Percentiles rank a stretch among this genome's conserved stretches.
phyloP scores from a whole-genome alignment of 1,140 invertebrate species.

The Drosophila arizonae region DNA sequence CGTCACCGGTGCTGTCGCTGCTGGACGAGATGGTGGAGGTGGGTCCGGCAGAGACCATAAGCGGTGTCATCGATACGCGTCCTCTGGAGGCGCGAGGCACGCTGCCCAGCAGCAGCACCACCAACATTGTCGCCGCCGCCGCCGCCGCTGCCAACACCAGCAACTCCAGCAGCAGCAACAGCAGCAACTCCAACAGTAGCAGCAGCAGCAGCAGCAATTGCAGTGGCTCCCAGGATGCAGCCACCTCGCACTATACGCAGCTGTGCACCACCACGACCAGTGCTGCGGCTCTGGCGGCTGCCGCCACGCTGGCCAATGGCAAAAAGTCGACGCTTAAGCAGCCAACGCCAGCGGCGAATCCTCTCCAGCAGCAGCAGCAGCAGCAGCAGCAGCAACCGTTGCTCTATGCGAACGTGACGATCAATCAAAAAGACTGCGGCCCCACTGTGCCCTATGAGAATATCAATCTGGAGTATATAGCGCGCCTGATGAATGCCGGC shows the following conservation, averaged over 20 bases:
- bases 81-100: constrained; percentile 77
- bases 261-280: constrained; percentile 70
- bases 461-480: constrained; percentile 95
- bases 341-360: constrained; percentile 44
- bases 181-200: background rate
- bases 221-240: constrained; percentile 40
- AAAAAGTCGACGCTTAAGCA: constrained; percentile 50
- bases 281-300: constrained; percentile 43
- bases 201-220: constrained; percentile 2
- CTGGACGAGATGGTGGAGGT: constrained; percentile 84
- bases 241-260: constrained; percentile 71
- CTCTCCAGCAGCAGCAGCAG: constrained; percentile 25
- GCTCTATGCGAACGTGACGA: constrained; percentile 82
- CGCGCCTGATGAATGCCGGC: constrained; percentile 92
- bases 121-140: background rate
- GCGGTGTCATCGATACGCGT: constrained; percentile 86
- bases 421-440: constrained; percentile 83
- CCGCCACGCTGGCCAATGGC: constrained; percentile 54
- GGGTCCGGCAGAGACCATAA: constrained; percentile 87
- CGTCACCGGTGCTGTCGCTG: constrained; percentile 66
- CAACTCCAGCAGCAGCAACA: background rate
- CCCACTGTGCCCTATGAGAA: constrained; percentile 90
- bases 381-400: constrained; percentile 64
- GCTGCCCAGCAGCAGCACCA: constrained; percentile 25
- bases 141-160: constrained; percentile 1